Evolutionary conservation across 2,888 invertebrate species (phyloP), one percentile per base, ranked within the genome.

Genomic region (Ypsolopha scabrella): DNA sequence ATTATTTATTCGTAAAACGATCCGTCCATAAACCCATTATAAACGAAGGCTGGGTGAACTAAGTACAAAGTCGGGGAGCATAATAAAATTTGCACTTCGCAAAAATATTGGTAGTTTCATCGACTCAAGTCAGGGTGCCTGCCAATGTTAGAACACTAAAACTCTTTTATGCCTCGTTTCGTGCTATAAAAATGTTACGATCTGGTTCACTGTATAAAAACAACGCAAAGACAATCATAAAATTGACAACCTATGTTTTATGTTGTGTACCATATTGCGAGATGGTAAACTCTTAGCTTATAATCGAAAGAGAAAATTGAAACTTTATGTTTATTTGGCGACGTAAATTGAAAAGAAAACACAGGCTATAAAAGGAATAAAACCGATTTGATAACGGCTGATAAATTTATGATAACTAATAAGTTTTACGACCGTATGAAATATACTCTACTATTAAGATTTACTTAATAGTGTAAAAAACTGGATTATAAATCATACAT

Each of bases 151-250:
- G 57, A 60, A 59, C 49, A 52, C 46, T 47, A 76, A 70, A 65
- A 61, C 54, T 57, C 64, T 78, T 79, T 55, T 80, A 80, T 70
- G 61, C 65, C 64, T 67, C 70, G 72, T 73, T 71, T 69, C 63
- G 57, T 64, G 68, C 75, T 67, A 76, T 81, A 81, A 80, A 80
- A 80, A 75, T 66, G 72, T 80, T 80, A 81, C 74, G 71, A 67
- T 70, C 67, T 69, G 63, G 68, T 74, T 74, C 68, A 70, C 68
- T 68, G 61, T 65, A 70, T 67, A 68, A 70, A 75, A 72, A 69
- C 66, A 70, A 70, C 70, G 70, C 68, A 70, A 64, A 68, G 35
- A 66, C 62, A 67, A 62, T 64, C 64, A 71, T 72, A 70, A 72
- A 74, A 70, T 73, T 75, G 75, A 72, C 76, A 79, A 70, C 68